phyloP scores from a whole-genome alignment of 1,140 invertebrate genomes.

The Tetranychus urticae region DNA sequence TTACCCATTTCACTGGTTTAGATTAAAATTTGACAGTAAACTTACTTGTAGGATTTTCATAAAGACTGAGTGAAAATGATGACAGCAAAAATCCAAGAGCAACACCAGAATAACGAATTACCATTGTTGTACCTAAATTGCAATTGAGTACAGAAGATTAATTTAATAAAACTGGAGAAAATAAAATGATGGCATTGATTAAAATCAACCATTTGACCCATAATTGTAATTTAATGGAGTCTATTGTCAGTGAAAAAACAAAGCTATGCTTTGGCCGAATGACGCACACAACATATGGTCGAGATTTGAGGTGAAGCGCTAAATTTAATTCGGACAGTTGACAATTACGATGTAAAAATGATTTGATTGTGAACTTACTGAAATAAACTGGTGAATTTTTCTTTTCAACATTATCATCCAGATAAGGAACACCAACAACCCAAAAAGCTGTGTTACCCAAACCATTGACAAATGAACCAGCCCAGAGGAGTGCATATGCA shows the following conservation, averaged over 20 bases:
- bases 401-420: constrained; percentile 19
- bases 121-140: constrained; percentile 4
- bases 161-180: neutral
- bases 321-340: too few relatives aligned
- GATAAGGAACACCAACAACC: constrained; percentile 16
- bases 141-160: neutral
- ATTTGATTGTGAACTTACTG: neutral
- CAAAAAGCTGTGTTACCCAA: constrained; percentile 14
- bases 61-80: constrained; percentile 10
- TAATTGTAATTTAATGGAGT: too few relatives aligned
- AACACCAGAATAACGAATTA: constrained; percentile 13
- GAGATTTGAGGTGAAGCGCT: too few relatives aligned
- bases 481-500: constrained; percentile 11
- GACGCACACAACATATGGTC: too few relatives aligned
- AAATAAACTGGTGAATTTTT: constrained; percentile 16
- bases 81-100: constrained; percentile 12
- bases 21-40: neutral
- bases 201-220: neutral
- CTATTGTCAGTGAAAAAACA: too few relatives aligned
- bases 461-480: constrained; percentile 12
- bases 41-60: constrained; percentile 14
- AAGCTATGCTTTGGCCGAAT: too few relatives aligned
- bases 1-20: too few relatives aligned
- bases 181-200: neutral
- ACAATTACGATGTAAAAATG: too few relatives aligned